phyloP scores from a whole-genome alignment of 2,797 vertebrate species.

The Urocyon cinereoargenteus region DNA sequence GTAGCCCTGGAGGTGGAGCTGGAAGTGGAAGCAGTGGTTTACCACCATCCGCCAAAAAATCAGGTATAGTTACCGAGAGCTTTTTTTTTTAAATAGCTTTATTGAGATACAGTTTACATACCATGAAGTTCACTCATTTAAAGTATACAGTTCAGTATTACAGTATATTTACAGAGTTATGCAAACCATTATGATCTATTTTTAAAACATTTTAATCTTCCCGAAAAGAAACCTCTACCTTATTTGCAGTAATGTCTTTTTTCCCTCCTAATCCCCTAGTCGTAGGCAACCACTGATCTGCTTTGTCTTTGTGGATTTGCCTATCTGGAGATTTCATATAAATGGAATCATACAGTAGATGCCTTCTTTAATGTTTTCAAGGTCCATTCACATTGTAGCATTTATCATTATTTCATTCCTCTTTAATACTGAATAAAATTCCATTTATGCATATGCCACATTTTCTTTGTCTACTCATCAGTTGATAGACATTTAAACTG shows the following conservation, averaged over 20 bases:
- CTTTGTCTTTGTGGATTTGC: background rate
- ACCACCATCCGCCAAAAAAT: conserved; percentile 96
- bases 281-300: background rate
- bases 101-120: background rate
- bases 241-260: background rate
- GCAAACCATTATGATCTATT: background rate
- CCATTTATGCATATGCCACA: background rate
- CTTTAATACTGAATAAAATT: background rate
- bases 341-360: background rate
- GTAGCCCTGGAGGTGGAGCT: conserved; percentile 89
- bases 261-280: background rate
- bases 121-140: background rate
- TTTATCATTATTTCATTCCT: background rate
- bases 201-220: conserved; percentile 29
- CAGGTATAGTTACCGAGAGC: conserved; percentile 89
- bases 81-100: background rate
- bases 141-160: background rate
- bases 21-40: conserved; percentile 91
- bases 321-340: background rate
- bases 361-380: background rate
- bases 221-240: background rate
- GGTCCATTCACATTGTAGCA: background rate
- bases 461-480: background rate
- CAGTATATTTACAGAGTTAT: background rate
- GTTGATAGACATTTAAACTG: background rate